Percentiles rank a stretch among this genome's conserved stretches.
phyloP scores from a whole-genome alignment of 2,888 invertebrate species.

The Amblyteles armatorius region DNA sequence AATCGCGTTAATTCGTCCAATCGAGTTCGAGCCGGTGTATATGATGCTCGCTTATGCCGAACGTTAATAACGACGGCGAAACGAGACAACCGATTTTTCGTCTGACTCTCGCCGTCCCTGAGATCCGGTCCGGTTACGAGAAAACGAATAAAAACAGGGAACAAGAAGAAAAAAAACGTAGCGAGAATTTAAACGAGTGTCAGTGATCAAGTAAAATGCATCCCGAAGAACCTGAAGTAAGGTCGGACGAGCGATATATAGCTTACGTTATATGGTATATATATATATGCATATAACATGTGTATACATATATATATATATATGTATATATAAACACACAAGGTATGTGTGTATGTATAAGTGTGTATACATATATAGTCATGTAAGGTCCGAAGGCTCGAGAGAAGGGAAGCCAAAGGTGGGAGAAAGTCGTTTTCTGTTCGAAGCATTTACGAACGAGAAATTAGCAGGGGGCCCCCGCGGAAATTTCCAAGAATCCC shows the following conservation, averaged over 20 bases:
- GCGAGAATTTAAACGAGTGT: conserved; percentile 18
- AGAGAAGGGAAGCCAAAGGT: conserved; percentile 13
- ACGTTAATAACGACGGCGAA: background rate
- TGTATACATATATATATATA: conserved; percentile 1
- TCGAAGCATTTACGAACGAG: conserved; percentile 47
- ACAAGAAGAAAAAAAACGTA: conserved; percentile 5
- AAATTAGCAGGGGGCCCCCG: conserved; percentile 56
- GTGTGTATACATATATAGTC: conserved; percentile 3
- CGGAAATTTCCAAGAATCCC: conserved; percentile 53
- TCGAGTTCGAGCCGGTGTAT: background rate
- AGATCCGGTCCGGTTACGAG: conserved; percentile 30
- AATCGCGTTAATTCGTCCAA: background rate
- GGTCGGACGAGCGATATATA: conserved; percentile 23
- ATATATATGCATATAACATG: background rate
- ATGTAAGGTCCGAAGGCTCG: conserved; percentile 37
- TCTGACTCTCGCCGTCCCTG: conserved; percentile 53
- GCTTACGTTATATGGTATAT: background rate
- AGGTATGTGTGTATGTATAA: background rate
- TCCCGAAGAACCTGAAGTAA: conserved; percentile 32
- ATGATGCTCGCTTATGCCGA: background rate
- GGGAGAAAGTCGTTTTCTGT: conserved; percentile 59
- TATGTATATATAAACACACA: background rate
- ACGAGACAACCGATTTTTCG: conserved; percentile 37
- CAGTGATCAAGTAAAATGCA: conserved; percentile 49
- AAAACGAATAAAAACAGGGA: conserved; percentile 10